These are phyloP conservation scores for Spilosoma lubricipeda DNA, from an alignment of 2,888 invertebrate species.

Conservation along the genomic window DNA sequence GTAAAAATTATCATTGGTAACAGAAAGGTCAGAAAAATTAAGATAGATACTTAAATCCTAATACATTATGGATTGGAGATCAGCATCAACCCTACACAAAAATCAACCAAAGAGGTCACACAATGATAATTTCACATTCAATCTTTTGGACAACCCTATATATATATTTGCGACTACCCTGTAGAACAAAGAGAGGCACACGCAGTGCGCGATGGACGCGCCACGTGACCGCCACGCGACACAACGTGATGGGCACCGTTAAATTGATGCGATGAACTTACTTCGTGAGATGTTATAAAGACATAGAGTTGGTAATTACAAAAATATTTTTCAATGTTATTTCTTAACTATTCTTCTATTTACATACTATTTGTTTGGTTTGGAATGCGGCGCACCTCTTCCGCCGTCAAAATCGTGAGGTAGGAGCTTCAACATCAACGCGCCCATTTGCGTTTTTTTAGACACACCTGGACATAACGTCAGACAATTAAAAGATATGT, in stretches of 20 bases:
- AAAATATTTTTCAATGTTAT: constrained; percentile 1
- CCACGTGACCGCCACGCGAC: constrained; percentile 77
- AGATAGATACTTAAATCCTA: background rate
- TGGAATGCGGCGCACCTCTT: no score
- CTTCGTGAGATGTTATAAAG: constrained; percentile 35
- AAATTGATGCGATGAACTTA: constrained; percentile 72
- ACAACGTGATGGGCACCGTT: constrained; percentile 72
- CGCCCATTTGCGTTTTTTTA: no score
- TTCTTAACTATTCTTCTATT: constrained; percentile 16
- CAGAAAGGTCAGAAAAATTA: constrained; percentile 14
- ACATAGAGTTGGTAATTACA: constrained; percentile 51
- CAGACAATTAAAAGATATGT: no score
- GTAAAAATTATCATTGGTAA: background rate
- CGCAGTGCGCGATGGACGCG: constrained; percentile 54
- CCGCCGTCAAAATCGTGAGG: no score
- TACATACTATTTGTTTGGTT: no score
- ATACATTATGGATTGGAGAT: constrained; percentile 6
- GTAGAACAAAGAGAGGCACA: constrained; percentile 49
- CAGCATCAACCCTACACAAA: constrained; percentile 17
- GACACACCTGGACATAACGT: no score
- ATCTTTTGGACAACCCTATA: constrained; percentile 46
- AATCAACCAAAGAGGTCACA: constrained; percentile 37
- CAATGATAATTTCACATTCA: constrained; percentile 53
- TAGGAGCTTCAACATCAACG: no score
- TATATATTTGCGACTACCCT: constrained; percentile 30